Evolutionary conservation across 2,888 invertebrate species (phyloP).

Genomic region (Polydesmus complanatus): DNA sequence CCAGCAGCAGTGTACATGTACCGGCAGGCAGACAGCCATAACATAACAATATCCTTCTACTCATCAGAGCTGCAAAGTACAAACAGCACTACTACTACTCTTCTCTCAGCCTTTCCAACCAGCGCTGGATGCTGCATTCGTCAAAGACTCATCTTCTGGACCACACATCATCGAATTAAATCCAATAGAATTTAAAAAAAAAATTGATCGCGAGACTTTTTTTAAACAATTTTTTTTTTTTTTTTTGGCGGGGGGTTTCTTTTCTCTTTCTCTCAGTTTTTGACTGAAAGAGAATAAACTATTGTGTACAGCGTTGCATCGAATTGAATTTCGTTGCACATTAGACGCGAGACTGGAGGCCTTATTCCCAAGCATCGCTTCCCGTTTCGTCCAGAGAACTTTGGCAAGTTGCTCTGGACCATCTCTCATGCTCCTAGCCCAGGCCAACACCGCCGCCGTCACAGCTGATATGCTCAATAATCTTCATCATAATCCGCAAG

Average conservation of each 20-base stretch:
- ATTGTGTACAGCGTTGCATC: background rate
- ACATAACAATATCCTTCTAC: too few relatives aligned
- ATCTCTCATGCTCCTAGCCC: constrained; percentile 10
- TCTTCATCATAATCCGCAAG: background rate
- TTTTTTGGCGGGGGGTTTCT: too few relatives aligned
- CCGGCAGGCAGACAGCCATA: too few relatives aligned
- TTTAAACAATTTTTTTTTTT: background rate
- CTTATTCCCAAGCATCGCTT: constrained; percentile 8
- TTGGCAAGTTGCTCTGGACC: constrained; percentile 13
- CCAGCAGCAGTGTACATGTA: too few relatives aligned
- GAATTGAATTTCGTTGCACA: background rate
- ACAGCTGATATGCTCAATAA: constrained; percentile 13
- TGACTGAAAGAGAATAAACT: too few relatives aligned
- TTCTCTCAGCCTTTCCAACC: too few relatives aligned
- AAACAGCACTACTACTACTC: too few relatives aligned
- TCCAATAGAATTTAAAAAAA: background rate
- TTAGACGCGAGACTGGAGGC: constrained; percentile 8
- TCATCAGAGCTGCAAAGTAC: too few relatives aligned
- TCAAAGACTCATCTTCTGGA: too few relatives aligned
- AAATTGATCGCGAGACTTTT: background rate
- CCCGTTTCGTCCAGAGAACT: constrained; percentile 14
- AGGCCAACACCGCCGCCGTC: background rate
- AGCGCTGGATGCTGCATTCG: too few relatives aligned
- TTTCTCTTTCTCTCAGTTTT: too few relatives aligned
- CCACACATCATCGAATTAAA: too few relatives aligned